Conservation (phyloP, 2,797 vertebrate genomes). For the Phaenicophaeus curvirostris region DNA sequence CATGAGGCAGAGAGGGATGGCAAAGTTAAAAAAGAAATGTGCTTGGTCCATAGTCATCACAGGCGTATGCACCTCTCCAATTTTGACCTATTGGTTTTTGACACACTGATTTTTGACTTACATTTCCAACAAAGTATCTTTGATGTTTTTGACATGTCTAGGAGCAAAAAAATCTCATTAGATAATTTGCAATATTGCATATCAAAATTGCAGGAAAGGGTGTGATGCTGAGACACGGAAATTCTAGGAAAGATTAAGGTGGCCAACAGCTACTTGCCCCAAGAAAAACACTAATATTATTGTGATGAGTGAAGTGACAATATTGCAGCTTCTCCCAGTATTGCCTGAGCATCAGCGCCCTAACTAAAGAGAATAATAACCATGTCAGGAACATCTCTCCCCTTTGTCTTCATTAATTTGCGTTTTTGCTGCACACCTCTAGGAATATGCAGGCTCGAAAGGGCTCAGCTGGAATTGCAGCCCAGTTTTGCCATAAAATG, state of each 20-base stretch:
- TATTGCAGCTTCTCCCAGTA: neutral
- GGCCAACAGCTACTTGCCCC: neutral
- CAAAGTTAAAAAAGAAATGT: conserved; percentile 40
- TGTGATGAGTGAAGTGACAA: neutral
- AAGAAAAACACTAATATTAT: neutral
- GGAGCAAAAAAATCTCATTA: neutral
- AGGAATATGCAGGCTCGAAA: conserved; percentile 38
- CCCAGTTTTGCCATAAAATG: conserved; percentile 43
- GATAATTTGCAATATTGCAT: neutral
- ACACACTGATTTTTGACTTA: neutral
- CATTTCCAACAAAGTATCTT: neutral
- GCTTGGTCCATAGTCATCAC: neutral
- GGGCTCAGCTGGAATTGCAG: conserved; percentile 60
- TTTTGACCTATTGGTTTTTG: neutral
- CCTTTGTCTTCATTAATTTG: conserved; percentile 66
- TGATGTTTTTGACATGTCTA: neutral
- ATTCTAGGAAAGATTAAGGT: neutral
- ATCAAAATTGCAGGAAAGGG: neutral
- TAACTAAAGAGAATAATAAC: conserved; percentile 28
- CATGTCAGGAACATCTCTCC: neutral
- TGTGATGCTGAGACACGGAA: neutral
- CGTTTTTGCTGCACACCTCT: conserved; percentile 40
- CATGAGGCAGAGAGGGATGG: conserved; percentile 26
- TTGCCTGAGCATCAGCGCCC: neutral
- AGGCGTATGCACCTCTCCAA: neutral